phyloP scores from a whole-genome alignment of 2,797 vertebrate genomes.

The Eleutherodactylus coqui region DNA sequence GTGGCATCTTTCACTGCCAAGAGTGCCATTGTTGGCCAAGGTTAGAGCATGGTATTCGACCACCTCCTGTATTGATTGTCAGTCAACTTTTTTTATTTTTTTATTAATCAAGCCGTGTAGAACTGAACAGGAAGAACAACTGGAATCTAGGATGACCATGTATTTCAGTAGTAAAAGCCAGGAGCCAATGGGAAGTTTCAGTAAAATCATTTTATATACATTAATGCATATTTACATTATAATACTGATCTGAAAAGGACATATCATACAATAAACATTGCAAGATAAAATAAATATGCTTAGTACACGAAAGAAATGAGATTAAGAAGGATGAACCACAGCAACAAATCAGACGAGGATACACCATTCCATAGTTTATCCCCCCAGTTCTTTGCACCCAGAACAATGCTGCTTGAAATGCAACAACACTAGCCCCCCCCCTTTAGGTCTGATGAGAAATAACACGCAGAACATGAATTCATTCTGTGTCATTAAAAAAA shows the following conservation, averaged over 20 bases:
- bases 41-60: no score
- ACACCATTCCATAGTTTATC: not conserved
- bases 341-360: slow-evolving; percentile 26
- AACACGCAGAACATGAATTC: not conserved
- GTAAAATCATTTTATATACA: slow-evolving; percentile 79
- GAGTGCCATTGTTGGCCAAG: no score
- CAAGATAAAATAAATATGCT: slow-evolving; percentile 61
- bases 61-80: no score
- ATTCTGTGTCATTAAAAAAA: not conserved
- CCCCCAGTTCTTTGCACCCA: not conserved
- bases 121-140: no score
- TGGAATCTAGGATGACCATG: no score
- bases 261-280: slow-evolving; percentile 65
- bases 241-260: slow-evolving; percentile 72
- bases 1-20: no score
- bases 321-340: slow-evolving; percentile 33
- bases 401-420: not conserved
- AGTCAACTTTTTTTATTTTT: no score
- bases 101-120: no score
- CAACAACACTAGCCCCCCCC: slow-evolving; percentile 49
- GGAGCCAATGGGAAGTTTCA: slow-evolving; percentile 37
- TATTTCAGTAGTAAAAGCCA: not conserved
- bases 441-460: slow-evolving; percentile 67
- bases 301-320: slow-evolving; percentile 58
- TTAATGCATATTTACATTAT: slow-evolving; percentile 74